phyloP scores from a whole-genome alignment of 2,888 invertebrate species.

The Eubasilissa splendida region DNA sequence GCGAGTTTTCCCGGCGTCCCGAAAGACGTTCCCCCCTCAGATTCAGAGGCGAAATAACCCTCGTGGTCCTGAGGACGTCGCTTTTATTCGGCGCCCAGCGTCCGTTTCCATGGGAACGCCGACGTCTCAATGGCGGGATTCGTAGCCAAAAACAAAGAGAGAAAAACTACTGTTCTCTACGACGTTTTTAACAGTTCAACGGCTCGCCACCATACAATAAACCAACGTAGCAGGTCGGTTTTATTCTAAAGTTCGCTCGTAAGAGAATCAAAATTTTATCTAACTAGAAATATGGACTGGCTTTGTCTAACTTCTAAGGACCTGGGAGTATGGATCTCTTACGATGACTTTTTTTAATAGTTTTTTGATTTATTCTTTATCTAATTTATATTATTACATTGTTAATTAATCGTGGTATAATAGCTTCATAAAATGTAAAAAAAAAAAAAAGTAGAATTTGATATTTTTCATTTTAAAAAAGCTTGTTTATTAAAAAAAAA shows the following conservation, averaged over 20 bases:
- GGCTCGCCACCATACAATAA: constrained; percentile 24
- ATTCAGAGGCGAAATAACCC: constrained; percentile 37
- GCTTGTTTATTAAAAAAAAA: too few relatives aligned
- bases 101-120: constrained; percentile 43
- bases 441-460: too few relatives aligned
- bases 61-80: constrained; percentile 44
- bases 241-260: constrained; percentile 15
- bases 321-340: too few relatives aligned
- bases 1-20: background rate
- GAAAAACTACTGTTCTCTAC: constrained; percentile 26
- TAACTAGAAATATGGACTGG: too few relatives aligned
- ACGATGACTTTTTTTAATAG: too few relatives aligned
- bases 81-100: constrained; percentile 57
- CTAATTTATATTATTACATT: too few relatives aligned
- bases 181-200: constrained; percentile 46
- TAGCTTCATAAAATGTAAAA: too few relatives aligned
- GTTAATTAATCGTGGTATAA: too few relatives aligned
- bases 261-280: background rate
- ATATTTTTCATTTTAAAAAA: too few relatives aligned
- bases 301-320: too few relatives aligned
- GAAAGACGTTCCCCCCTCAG: constrained; percentile 3
- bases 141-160: constrained; percentile 48
- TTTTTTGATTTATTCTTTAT: too few relatives aligned
- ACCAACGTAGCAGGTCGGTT: background rate
- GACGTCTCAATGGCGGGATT: constrained; percentile 44